Evolutionary conservation across 1,140 invertebrate species (phyloP).

Genomic region (Xylocopa sonorina): DNA sequence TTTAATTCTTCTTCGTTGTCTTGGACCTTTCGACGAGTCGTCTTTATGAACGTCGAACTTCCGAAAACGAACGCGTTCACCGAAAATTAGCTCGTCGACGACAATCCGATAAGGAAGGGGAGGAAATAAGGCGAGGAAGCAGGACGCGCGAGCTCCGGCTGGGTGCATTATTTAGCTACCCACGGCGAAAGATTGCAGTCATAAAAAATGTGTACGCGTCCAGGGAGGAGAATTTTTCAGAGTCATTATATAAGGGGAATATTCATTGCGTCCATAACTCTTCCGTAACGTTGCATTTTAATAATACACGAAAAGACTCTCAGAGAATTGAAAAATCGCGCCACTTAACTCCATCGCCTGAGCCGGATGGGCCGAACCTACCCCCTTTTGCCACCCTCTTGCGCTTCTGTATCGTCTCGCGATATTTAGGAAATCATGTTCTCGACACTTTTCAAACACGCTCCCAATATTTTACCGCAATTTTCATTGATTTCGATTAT

Average conservation of each 20-base stretch:
- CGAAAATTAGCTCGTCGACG: conserved; percentile 16
- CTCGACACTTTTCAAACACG: too few species aligned
- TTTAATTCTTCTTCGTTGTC: background rate
- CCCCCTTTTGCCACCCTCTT: background rate
- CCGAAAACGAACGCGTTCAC: background rate
- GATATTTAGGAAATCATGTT: conserved; percentile 25
- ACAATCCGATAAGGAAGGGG: conserved; percentile 7
- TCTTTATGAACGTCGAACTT: too few species aligned
- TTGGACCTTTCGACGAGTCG: background rate
- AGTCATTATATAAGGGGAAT: conserved; percentile 67
- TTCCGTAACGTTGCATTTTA: conserved; percentile 65
- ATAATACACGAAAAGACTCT: conserved; percentile 66
- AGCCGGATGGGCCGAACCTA: conserved; percentile 38
- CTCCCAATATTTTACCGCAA: too few species aligned
- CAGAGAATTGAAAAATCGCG: conserved; percentile 68
- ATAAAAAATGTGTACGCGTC: conserved; percentile 57
- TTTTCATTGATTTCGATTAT: too few species aligned
- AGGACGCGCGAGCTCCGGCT: background rate
- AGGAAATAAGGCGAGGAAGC: too few species aligned
- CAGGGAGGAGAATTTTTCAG: conserved; percentile 57
- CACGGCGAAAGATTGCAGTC: conserved; percentile 57
- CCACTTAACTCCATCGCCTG: conserved; percentile 62
- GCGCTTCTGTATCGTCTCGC: conserved; percentile 8
- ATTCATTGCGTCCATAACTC: conserved; percentile 65
- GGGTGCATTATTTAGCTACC: conserved; percentile 52